Evolutionary conservation across 1,140 invertebrate species (phyloP).

Genomic region (Cyclargus thomasi): DNA sequence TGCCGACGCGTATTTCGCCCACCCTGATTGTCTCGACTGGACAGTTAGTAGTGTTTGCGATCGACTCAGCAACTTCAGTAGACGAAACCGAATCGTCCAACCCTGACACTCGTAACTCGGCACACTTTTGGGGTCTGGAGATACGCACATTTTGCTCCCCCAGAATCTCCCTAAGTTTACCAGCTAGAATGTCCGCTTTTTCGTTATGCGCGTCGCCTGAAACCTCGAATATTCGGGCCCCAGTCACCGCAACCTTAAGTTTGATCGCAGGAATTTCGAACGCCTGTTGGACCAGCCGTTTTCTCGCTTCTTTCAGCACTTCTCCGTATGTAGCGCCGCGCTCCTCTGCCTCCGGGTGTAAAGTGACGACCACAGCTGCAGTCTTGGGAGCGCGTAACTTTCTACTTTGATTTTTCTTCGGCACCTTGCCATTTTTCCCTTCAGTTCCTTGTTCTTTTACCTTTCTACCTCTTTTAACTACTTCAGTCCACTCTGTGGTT

Average conservation of each 20-base stretch:
- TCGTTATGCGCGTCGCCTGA: neutral
- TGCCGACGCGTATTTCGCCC: slow-evolving; percentile 2
- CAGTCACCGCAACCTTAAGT: neutral
- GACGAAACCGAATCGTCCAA: slow-evolving; percentile 21
- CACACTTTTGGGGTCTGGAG: slow-evolving; percentile 14
- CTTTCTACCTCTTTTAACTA: neutral
- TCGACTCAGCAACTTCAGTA: neutral
- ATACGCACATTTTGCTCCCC: neutral
- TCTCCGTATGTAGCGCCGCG: neutral
- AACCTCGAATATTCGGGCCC: slow-evolving; percentile 8
- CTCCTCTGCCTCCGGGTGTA: neutral
- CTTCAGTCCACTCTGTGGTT: neutral
- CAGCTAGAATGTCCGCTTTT: neutral
- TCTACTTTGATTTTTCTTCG: neutral
- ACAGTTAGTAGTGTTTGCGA: neutral
- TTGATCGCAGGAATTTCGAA: neutral
- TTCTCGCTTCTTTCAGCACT: neutral
- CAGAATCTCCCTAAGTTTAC: neutral
- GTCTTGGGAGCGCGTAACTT: neutral
- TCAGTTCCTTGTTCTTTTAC: neutral
- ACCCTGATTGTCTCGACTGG: neutral
- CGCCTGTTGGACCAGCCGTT: neutral
- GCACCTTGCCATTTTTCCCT: neutral
- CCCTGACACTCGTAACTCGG: slow-evolving; percentile 1
- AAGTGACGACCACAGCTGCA: slow-evolving; percentile 6